Evolutionary conservation across 2,113 vertebrate species (phyloP), one percentile per base, ranked within the genome.

Genomic region (Garra rufa): DNA sequence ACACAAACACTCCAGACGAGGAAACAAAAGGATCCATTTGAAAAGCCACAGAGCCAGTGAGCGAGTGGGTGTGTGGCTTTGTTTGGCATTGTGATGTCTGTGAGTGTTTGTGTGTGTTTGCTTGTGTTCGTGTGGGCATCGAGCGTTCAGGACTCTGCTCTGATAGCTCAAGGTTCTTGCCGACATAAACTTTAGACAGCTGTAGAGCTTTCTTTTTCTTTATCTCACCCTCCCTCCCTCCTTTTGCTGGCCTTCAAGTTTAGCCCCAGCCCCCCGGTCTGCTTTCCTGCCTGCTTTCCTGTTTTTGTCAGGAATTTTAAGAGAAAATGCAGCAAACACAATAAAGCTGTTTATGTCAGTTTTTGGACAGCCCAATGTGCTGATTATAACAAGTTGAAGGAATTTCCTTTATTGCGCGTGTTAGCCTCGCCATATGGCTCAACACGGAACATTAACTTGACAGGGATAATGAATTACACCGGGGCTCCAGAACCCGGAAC

Each of bases 371-470:
- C 93, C 94, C 92, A 95, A 94, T 95, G 92, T 96, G 96, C 95
- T 96, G 95, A 96, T 96, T 95, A 94, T 95, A 95, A 95, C 94
- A 95, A 96, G 94, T 95, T 94, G 94, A 95, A 95, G 94, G 95
- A 95, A 96, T 95, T 95, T 96, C 93, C 92, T 96, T 97, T 96
- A 95, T 96, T 94, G 93, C 94, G 91, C 93, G 91, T 95, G 93
- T 94, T 77, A 95, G 94, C 93, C 92, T 88, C 91, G 92, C 95
- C 96, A 96, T 96, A 96, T 96, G 96, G 96, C 94, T 94, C 93
- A 94, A 95, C 95, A 97, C 92, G 95, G 94, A 95, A 96, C 96
- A 96, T 97, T 97, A 96, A 96, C 94, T 95, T 97, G 95, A 96
- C 94, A 96, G 93, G 93, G 93, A 95, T 96, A 96, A 96, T 96